phyloP scores from a whole-genome alignment of 2,797 vertebrate genomes.

The Hydrolagus colliei region DNA sequence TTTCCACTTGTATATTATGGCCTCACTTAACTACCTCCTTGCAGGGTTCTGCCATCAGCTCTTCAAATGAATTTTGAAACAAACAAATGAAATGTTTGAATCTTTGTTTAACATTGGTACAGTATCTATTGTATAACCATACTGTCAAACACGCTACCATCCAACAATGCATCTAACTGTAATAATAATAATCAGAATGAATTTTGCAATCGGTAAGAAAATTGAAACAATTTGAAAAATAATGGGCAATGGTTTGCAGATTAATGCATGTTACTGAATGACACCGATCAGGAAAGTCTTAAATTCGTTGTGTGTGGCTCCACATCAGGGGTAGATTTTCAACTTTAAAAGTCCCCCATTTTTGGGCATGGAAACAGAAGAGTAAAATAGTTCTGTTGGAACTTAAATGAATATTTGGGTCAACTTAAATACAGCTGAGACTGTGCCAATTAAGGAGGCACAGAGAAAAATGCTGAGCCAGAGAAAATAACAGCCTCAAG shows the following conservation, averaged over 20 bases:
- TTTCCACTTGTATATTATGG: background rate
- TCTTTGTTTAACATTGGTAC: background rate
- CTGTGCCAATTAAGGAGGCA: no score
- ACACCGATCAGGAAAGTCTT: background rate
- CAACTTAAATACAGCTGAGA: background rate
- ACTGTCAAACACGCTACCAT: background rate
- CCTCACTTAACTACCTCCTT: background rate
- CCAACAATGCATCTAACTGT: background rate
- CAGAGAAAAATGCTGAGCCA: background rate
- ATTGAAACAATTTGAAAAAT: background rate
- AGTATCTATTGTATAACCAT: background rate
- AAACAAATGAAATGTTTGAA: background rate
- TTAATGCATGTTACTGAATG: background rate
- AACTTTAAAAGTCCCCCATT: background rate
- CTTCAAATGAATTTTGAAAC: no score
- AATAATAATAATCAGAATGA: background rate
- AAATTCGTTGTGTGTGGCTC: background rate
- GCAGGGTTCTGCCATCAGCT: background rate
- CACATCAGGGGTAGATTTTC: background rate
- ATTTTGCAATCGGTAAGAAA: background rate
- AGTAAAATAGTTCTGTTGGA: background rate
- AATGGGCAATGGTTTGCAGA: background rate
- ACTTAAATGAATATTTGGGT: background rate
- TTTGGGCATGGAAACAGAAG: background rate
- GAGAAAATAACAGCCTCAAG: background rate